Conservation (phyloP, 1,140 invertebrate species). For the Pseudobourletiella spinata region DNA sequence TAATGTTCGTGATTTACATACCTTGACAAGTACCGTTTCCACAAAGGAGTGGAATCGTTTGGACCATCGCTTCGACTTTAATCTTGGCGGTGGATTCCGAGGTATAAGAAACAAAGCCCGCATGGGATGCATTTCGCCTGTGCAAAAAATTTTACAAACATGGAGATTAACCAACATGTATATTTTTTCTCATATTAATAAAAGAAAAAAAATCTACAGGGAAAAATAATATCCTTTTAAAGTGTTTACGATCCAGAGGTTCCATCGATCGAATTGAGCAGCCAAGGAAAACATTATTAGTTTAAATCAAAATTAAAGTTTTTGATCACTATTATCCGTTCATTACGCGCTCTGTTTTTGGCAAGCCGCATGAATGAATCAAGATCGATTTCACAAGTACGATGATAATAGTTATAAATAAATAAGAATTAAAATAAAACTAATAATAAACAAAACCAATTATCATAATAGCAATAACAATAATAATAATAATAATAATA, state of each 20-base stretch:
- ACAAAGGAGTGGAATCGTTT: conserved; percentile 89
- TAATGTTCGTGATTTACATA: too few relatives aligned
- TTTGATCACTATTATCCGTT: too few relatives aligned
- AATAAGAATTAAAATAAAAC: conserved; percentile 14
- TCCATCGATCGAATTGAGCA: too few relatives aligned
- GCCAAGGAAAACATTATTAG: too few relatives aligned
- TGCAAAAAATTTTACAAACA: conserved; percentile 37
- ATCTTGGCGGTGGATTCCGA: conserved; percentile 87
- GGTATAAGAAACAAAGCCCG: conserved; percentile 96
- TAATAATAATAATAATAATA: neutral
- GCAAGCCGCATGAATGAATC: too few relatives aligned
- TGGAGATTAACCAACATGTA: neutral
- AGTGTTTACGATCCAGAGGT: too few relatives aligned
- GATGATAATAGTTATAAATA: too few relatives aligned
- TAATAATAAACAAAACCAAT: neutral
- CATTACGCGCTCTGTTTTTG: too few relatives aligned
- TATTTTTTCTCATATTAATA: neutral
- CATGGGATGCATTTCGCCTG: conserved; percentile 95
- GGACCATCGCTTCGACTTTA: conserved; percentile 96
- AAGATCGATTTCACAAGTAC: too few relatives aligned
- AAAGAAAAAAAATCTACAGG: neutral
- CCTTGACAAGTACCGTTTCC: conserved; percentile 80
- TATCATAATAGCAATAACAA: conserved; percentile 3
- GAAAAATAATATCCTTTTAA: too few relatives aligned
- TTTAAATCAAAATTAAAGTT: too few relatives aligned